These are phyloP conservation scores for Diarsia dahlii DNA, from an alignment of 2,888 invertebrate species.

Conservation along the genomic window DNA sequence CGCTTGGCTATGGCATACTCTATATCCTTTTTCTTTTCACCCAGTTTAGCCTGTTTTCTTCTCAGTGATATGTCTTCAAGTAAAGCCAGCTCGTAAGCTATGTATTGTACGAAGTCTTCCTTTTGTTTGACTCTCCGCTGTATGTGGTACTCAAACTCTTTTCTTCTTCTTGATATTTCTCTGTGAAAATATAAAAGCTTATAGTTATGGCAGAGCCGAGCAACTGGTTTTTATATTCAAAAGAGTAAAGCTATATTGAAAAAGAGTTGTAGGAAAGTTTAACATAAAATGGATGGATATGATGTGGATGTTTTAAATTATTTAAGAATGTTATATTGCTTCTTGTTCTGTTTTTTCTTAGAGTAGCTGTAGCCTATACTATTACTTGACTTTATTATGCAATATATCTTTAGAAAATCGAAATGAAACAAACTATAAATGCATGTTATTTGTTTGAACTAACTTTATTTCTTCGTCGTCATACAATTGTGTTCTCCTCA, in stretches of 20 bases:
- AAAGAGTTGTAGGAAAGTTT: background rate
- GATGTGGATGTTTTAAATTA: too few relatives aligned
- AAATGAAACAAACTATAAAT: background rate
- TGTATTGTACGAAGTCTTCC: constrained; percentile 93
- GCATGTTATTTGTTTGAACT: constrained; percentile 21
- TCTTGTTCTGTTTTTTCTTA: background rate
- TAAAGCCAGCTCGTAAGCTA: constrained; percentile 93
- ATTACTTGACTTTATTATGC: background rate
- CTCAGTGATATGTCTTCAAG: constrained; percentile 92
- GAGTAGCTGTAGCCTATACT: background rate
- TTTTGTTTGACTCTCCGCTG: constrained; percentile 92
- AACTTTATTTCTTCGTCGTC: constrained; percentile 93
- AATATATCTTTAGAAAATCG: background rate
- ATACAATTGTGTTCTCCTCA: constrained; percentile 93
- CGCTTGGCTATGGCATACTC: constrained; percentile 93
- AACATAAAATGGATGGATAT: background rate
- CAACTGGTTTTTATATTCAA: background rate
- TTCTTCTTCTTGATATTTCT: constrained; percentile 92
- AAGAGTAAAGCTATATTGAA: background rate
- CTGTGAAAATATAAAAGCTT: constrained; percentile 80
- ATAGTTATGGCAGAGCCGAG: background rate
- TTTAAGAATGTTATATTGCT: background rate
- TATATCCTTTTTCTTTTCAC: constrained; percentile 92
- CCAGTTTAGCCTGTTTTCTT: constrained; percentile 90
- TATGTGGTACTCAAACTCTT: constrained; percentile 94